Conservation (phyloP, 1,140 invertebrate genomes). For the Chironomus tepperi region DNA sequence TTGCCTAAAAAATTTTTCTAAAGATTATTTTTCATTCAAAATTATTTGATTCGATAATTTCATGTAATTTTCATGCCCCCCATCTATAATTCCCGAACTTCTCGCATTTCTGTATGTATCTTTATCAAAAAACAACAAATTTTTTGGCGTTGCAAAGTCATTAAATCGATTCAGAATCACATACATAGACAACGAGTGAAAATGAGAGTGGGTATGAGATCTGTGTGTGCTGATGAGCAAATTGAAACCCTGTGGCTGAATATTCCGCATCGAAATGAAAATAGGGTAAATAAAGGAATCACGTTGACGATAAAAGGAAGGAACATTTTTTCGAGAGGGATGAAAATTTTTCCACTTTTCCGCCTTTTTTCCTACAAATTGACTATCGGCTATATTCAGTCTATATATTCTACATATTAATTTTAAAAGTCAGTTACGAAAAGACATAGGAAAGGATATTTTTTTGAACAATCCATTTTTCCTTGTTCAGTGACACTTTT, state of each 20-base stretch:
- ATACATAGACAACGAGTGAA: neutral
- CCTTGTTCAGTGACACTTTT: neutral
- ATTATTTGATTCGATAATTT: too few species aligned
- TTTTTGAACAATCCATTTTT: neutral
- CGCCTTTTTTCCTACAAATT: neutral
- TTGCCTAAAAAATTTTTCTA: too few species aligned
- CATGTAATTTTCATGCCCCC: too few species aligned
- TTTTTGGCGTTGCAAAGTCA: neutral
- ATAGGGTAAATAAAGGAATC: conserved; percentile 5
- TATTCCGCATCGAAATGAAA: neutral
- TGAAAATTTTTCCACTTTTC: neutral
- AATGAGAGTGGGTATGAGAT: too few species aligned
- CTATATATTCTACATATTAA: neutral
- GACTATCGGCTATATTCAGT: neutral
- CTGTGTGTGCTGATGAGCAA: neutral
- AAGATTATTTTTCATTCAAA: too few species aligned
- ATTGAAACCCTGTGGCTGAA: neutral
- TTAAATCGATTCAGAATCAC: neutral
- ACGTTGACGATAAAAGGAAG: neutral
- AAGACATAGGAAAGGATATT: neutral
- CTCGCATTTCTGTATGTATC: too few species aligned
- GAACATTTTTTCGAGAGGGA: too few species aligned
- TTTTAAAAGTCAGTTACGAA: neutral
- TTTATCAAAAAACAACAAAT: too few species aligned
- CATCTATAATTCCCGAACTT: too few species aligned